Percentiles rank a stretch among this genome's conserved stretches.
Evolutionary conservation across 30 jellyfish, hydroid and myxozoan genomes (phyloP).

Genomic region (Pelagia noctiluca): DNA sequence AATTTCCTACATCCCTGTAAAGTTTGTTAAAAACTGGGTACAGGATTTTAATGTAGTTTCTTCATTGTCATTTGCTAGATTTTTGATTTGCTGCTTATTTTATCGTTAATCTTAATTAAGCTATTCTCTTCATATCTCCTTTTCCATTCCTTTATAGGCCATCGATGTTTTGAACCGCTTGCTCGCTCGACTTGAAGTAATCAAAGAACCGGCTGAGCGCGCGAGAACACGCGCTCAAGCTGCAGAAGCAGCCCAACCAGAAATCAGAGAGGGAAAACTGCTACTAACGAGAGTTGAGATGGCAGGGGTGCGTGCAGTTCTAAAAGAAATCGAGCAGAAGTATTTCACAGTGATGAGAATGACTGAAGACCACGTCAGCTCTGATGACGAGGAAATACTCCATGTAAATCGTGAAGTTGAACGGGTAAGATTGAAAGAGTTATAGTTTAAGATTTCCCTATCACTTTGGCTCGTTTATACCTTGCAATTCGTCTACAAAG

Average conservation of each 20-base stretch:
- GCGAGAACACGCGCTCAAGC: constrained; percentile 81
- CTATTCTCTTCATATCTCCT: too few species aligned
- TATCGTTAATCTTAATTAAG: too few species aligned
- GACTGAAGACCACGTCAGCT: constrained; percentile 75
- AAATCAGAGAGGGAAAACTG: constrained; percentile 90
- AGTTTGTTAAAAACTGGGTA: too few species aligned
- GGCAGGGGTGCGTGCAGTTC: constrained; percentile 66
- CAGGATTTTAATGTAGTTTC: too few species aligned
- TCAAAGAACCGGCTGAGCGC: constrained; percentile 69
- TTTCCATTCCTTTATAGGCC: constrained; percentile 62
- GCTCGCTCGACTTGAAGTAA: constrained; percentile 65
- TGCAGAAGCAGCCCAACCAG: constrained; percentile 85
- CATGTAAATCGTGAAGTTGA: constrained; percentile 84
- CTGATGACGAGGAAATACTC: constrained; percentile 88
- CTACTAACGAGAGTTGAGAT: constrained; percentile 75
- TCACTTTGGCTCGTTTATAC: too few species aligned
- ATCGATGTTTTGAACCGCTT: constrained; percentile 66
- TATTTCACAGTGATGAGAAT: constrained; percentile 65
- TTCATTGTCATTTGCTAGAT: too few species aligned
- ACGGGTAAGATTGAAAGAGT: constrained; percentile 63
- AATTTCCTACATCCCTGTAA: too few species aligned
- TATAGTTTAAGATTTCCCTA: too few species aligned
- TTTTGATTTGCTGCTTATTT: too few species aligned
- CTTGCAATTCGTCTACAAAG: too few species aligned
- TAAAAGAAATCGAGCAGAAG: constrained; percentile 70